These are phyloP conservation scores for Amblyjoppa fuscipennis DNA, from an alignment of 2,888 invertebrate species.

Conservation along the genomic window DNA sequence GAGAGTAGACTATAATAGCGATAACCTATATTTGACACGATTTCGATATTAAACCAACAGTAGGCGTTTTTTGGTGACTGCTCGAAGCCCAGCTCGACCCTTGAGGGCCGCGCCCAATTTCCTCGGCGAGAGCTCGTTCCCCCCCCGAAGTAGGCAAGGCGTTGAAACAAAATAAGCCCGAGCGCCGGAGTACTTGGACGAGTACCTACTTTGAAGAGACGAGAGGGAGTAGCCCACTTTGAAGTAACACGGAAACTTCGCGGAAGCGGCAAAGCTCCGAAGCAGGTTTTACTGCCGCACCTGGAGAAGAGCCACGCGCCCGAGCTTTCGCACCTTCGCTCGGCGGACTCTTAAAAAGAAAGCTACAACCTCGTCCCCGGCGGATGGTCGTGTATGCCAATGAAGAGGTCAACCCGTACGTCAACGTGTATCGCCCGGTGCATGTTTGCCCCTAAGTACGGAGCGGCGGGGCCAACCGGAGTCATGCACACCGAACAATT, in stretches of 20 bases:
- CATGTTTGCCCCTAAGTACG: background rate
- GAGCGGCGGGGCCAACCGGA: background rate
- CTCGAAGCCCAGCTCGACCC: background rate
- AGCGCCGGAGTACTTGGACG: background rate
- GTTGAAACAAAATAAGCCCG: conserved; percentile 16
- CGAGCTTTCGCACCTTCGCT: conserved; percentile 16
- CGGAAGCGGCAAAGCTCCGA: conserved; percentile 42
- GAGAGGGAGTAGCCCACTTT: conserved; percentile 7
- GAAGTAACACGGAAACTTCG: conserved; percentile 30
- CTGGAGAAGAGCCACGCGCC: conserved; percentile 47
- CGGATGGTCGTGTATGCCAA: conserved; percentile 36
- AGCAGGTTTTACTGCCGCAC: conserved; percentile 58
- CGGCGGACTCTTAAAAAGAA: conserved; percentile 21
- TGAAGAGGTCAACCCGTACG: conserved; percentile 56
- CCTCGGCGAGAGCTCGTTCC: background rate
- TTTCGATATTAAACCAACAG: conserved; percentile 25
- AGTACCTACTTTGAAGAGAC: background rate
- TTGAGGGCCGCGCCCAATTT: background rate
- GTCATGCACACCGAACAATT: conserved; percentile 72
- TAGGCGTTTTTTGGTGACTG: background rate
- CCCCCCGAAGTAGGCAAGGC: background rate
- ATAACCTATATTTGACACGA: conserved; percentile 34
- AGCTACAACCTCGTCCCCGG: background rate
- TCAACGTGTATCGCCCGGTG: conserved; percentile 23
- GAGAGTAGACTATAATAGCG: conserved; percentile 21